Conservation (phyloP, 2,888 invertebrate species). For the Rhopalosiphum nymphaeae region DNA sequence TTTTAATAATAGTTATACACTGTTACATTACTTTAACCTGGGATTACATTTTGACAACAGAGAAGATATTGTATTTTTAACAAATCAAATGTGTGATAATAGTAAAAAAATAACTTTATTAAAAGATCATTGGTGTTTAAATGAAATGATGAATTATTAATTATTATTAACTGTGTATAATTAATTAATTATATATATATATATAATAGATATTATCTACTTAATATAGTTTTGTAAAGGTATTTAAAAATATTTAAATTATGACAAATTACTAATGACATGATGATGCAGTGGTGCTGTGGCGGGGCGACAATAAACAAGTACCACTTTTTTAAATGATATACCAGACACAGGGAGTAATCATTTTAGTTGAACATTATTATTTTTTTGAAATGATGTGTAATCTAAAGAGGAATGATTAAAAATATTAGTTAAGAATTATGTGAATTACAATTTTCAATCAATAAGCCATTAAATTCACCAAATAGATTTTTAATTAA, state of each 20-base stretch:
- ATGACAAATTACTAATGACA: background rate
- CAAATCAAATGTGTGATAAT: background rate
- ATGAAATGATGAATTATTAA: background rate
- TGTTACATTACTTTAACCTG: background rate
- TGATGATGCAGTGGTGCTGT: background rate
- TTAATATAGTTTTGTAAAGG: background rate
- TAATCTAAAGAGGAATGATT: conserved; percentile 1
- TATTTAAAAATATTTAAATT: background rate
- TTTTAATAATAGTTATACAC: background rate
- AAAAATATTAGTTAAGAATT: background rate
- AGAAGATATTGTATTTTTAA: background rate
- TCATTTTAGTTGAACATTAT: background rate
- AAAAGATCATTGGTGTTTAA: background rate
- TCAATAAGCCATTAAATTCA: conserved; percentile 8
- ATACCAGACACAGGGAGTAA: background rate
- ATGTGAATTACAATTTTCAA: conserved; percentile 35
- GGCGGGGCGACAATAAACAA: background rate
- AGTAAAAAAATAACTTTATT: background rate
- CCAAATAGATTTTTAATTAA: conserved; percentile 19
- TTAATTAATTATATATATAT: background rate
- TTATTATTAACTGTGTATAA: background rate
- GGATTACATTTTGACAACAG: background rate
- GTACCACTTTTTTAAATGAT: background rate
- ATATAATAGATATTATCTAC: background rate
- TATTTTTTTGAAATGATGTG: background rate